Percentiles rank a stretch among this genome's conserved stretches.
Evolutionary conservation across 2,888 invertebrate genomes (phyloP).

Genomic region (Tiliacea aurago): DNA sequence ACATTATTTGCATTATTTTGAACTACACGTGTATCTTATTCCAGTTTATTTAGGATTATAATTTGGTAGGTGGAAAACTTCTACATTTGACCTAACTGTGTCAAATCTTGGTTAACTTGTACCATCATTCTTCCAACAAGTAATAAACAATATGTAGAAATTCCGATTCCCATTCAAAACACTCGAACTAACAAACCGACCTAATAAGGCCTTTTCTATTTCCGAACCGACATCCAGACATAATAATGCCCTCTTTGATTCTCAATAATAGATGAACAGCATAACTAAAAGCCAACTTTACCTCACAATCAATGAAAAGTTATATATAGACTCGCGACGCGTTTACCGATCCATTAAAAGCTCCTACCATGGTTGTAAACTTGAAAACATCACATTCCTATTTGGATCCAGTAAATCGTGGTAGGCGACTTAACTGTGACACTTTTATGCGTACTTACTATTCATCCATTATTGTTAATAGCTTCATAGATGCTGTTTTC

Average conservation of each 20-base stretch:
- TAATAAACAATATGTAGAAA: background rate
- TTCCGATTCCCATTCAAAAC: slow-evolving; percentile 3
- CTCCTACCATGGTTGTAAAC: slow-evolving; percentile 69
- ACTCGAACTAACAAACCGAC: background rate
- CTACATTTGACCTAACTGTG: too few species aligned
- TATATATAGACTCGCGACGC: slow-evolving; percentile 67
- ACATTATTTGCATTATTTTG: background rate
- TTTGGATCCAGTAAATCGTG: slow-evolving; percentile 74
- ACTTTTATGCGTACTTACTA: slow-evolving; percentile 79
- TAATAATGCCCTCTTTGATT: slow-evolving; percentile 39
- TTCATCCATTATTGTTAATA: slow-evolving; percentile 82
- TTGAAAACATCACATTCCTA: slow-evolving; percentile 71
- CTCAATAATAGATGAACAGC: slow-evolving; percentile 40
- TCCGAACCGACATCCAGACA: slow-evolving; percentile 24
- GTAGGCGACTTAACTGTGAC: slow-evolving; percentile 76
- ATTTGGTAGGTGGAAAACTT: too few species aligned
- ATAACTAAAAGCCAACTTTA: slow-evolving; percentile 52
- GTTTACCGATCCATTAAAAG: slow-evolving; percentile 71
- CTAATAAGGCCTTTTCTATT: slow-evolving; percentile 38
- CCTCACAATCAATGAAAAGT: slow-evolving; percentile 66
- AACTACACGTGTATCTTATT: background rate
- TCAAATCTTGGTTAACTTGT: background rate
- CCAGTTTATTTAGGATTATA: background rate
- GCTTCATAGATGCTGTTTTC: slow-evolving; percentile 79
- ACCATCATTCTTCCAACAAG: background rate